Conservation (phyloP, 2,888 invertebrate genomes). For the Iselma pallidipennis region DNA sequence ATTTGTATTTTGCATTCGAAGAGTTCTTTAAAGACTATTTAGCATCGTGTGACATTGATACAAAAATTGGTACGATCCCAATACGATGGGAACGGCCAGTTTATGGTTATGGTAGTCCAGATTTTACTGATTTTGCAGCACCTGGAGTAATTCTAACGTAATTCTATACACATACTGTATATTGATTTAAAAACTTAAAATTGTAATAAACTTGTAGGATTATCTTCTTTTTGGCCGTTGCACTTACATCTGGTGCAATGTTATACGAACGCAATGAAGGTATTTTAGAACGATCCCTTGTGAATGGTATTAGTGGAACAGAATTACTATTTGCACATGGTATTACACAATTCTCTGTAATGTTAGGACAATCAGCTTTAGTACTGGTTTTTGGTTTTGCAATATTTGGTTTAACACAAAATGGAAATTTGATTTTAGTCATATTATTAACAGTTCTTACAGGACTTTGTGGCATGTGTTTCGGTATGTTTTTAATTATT, state of each 20-base stretch:
- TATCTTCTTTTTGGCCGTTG: conserved; percentile 92
- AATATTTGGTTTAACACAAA: conserved; percentile 76
- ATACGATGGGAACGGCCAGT: conserved; percentile 70
- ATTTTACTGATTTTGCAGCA: conserved; percentile 93
- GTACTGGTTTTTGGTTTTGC: conserved; percentile 79
- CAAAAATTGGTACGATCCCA: conserved; percentile 65
- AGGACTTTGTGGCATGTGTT: conserved; percentile 92
- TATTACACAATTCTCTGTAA: conserved; percentile 83
- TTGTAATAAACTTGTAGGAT: conserved; percentile 62
- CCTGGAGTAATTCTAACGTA: conserved; percentile 89
- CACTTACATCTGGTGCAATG: conserved; percentile 89
- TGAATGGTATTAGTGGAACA: conserved; percentile 78
- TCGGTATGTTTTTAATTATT: conserved; percentile 63
- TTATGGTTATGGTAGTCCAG: conserved; percentile 75
- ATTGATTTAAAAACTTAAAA: not conserved
- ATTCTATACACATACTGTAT: conserved; percentile 48
- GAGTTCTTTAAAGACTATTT: conserved; percentile 70
- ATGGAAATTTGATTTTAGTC: conserved; percentile 76
- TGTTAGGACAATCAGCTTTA: conserved; percentile 79
- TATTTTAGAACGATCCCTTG: conserved; percentile 84
- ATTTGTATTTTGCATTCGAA: conserved; percentile 73
- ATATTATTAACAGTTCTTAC: conserved; percentile 76
- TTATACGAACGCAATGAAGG: conserved; percentile 88
- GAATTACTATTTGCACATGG: conserved; percentile 90
- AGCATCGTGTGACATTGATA: conserved; percentile 66